A percentile compares a stretch with the other conserved stretches of the same genome.
phyloP scores from a whole-genome alignment of 2,888 invertebrate genomes.

The Andrena minutula region DNA sequence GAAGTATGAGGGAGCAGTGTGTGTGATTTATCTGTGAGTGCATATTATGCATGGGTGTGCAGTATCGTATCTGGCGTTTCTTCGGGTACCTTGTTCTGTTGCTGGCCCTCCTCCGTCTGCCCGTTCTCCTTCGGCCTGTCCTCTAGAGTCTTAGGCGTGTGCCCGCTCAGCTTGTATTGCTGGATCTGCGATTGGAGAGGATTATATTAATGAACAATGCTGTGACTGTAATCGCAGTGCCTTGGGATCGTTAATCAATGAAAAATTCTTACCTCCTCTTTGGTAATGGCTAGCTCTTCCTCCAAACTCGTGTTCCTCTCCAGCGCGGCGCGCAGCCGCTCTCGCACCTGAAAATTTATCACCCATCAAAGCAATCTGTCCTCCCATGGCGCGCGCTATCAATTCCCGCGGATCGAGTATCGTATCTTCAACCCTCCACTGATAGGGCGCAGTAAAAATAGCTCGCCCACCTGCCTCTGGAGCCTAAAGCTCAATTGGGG shows the following conservation, averaged over 20 bases:
- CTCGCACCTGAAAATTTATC: constrained; percentile 91
- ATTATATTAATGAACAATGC: neutral
- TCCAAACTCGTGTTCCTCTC: constrained; percentile 98
- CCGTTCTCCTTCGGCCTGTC: constrained; percentile 93
- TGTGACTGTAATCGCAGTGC: no score
- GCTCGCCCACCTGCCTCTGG: no score
- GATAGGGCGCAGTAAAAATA: no score
- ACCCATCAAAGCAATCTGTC: constrained; percentile 2
- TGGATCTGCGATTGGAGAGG: constrained; percentile 88
- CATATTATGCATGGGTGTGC: constrained; percentile 48
- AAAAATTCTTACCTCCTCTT: constrained; percentile 93
- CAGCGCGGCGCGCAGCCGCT: constrained; percentile 97
- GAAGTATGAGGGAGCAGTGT: constrained; percentile 71
- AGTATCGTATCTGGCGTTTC: constrained; percentile 35
- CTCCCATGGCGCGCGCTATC: neutral
- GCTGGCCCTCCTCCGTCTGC: constrained; percentile 88
- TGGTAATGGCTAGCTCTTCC: constrained; percentile 97
- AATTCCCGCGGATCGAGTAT: neutral
- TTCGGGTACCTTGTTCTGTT: constrained; percentile 86
- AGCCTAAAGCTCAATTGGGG: no score
- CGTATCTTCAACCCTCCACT: neutral
- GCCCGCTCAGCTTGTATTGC: constrained; percentile 92
- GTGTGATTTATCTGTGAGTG: constrained; percentile 66
- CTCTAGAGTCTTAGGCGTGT: constrained; percentile 87
- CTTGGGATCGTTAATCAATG: neutral